Evolutionary conservation across 2,797 vertebrate species (phyloP), one percentile per base, ranked within the genome.

Genomic region (Antrozous pallidus): DNA sequence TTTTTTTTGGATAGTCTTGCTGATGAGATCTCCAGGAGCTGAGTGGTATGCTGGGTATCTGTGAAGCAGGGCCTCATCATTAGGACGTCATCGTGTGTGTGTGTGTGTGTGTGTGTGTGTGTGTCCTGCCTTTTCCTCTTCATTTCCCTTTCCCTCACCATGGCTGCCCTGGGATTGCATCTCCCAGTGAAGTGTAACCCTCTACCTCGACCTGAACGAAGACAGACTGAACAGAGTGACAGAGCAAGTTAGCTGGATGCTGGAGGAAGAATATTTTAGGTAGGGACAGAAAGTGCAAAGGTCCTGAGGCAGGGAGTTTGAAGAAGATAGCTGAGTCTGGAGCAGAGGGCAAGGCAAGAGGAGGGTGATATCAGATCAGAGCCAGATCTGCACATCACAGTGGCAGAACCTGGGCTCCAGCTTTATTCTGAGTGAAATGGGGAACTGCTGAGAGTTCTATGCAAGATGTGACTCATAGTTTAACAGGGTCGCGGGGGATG

Each of bases 361-460:
- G 38, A 5, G n/a, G 49, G 31, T 0, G n/a, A 28, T 0, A 0
- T 0, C 11, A 31, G 3, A 2, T 18, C n/a, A 7, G 13, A 54
- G 42, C 17, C 61, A 22, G 74, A 38, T 2, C 31, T 6, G 33
- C 5, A 0, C 14, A n/a, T 38, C 36, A 3, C 0, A 1, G 40
- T n/a, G 63, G 56, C 28, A 28, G 49, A 45, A 40, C 3, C 58
- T 3, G 65, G 54, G 31, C 31, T 1, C 38, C 8, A 28, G 49
- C 28, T 78, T 26, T 8, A 3, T 45, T n/a, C 74, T 7, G 56
- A 33, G 14, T 49, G 51, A 12, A 13, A 31, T 0, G 54, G 61
- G 70, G 51, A 8, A 24, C 47, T 11, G 17, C 40, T 3, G 40
- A 49, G 67, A 4, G 33, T 17, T 36, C 63, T 49, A 28, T 5